Evolutionary conservation across 2,113 vertebrate genomes (phyloP), one percentile per base, ranked within the genome.

Genomic region (Scortum barcoo): DNA sequence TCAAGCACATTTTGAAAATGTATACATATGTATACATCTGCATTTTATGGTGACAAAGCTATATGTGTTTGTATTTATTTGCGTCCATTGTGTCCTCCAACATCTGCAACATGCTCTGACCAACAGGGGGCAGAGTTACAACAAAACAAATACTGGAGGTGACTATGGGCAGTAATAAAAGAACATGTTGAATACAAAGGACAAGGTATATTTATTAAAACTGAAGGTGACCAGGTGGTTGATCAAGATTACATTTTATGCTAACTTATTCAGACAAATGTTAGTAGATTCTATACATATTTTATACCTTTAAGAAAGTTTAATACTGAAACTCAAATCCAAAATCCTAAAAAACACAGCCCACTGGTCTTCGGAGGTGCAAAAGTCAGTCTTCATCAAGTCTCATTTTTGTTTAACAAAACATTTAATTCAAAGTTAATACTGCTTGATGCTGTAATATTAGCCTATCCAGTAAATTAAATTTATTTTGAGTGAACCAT

Each of bases 111-210:
- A 8, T 48, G 20, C 5, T 63, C 44, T 48, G 22, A 63, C 81
- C 58, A 78, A 38, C 53, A 72, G 81, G 44, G 60, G 68, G 61
- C 61, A 30, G 54, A 63, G 8, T 67, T 48, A 73, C 33, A 73
- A 13, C 19, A 40, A 58, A 65, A 44, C 1, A 24, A 56, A 61
- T 13, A 20, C 9, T 26, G n/a, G 6, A 54, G 7, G 16, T 62
- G 30, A 38, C 51, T 4, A 24, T 12, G 3, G 51, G 20, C 51
- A 28, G 14, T 26, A 12, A 28, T 54, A 1, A 20, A 36, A 62
- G 14, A 26, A 38, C 16, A 36, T 7, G 19, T 44, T 19, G 6
- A 30, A 44, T 6, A 17, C 19, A 42, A 75, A 62, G 62, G 8
- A 44, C 2, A 24, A 7, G 0, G 4, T 3, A 12, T 46, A 2